Evolutionary conservation across 2,888 invertebrate species (phyloP).

Genomic region (Odontocerum albicorne): DNA sequence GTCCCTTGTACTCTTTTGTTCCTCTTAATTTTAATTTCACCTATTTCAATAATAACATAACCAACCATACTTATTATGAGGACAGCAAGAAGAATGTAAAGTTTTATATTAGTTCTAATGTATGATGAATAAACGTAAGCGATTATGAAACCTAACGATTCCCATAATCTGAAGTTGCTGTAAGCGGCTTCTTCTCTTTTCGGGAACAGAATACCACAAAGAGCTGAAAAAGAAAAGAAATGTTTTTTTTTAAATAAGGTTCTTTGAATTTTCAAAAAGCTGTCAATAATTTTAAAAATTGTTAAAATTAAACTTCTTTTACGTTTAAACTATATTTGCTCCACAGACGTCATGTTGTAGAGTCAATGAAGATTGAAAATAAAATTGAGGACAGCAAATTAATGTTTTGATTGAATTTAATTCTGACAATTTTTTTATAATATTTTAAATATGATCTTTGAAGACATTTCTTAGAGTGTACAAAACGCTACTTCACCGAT

Average conservation of each 20-base stretch:
- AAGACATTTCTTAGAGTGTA: background rate
- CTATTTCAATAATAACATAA: conserved; percentile 53
- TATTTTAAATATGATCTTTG: background rate
- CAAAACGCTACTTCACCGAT: no score
- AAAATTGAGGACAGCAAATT: no score
- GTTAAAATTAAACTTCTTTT: no score
- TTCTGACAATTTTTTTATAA: background rate
- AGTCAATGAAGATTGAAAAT: no score
- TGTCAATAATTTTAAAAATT: background rate
- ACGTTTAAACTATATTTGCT: no score
- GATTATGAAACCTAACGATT: conserved; percentile 65
- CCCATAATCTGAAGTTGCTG: conserved; percentile 71
- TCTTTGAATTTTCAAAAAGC: background rate
- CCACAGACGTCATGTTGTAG: no score
- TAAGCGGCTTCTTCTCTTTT: conserved; percentile 67
- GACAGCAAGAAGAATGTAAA: conserved; percentile 53
- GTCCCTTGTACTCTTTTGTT: no score
- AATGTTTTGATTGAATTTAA: background rate
- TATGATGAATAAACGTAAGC: conserved; percentile 61
- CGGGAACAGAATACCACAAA: conserved; percentile 66
- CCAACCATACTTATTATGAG: conserved; percentile 56
- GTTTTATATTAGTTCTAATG: conserved; percentile 55
- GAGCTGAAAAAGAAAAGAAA: conserved; percentile 45
- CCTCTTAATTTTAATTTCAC: conserved; percentile 41
- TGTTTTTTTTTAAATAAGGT: background rate